phyloP scores from a whole-genome alignment of 2,888 invertebrate genomes.

The Tipula confusa region DNA sequence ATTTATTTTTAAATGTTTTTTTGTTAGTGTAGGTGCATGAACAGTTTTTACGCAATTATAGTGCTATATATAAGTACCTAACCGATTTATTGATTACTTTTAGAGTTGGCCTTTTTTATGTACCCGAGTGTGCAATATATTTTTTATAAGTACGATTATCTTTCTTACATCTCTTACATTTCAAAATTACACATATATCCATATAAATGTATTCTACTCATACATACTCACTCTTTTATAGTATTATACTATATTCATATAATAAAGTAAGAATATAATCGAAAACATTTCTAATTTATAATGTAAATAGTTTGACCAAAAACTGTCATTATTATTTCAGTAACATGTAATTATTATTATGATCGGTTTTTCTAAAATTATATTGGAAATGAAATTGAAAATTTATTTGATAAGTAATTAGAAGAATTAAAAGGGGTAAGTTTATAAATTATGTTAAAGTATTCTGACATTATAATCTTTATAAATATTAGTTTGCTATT shows the following conservation, averaged over 20 bases:
- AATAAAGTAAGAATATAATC: neutral
- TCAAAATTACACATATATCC: neutral
- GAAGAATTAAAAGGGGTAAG: no score
- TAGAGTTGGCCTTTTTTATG: no score
- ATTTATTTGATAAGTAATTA: no score
- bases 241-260: neutral
- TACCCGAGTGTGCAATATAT: no score
- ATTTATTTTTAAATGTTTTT: neutral
- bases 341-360: neutral
- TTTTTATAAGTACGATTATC: neutral
- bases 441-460: no score
- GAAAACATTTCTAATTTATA: neutral
- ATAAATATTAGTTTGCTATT: no score
- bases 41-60: no score
- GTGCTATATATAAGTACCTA: no score
- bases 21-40: no score
- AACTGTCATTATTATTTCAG: neutral
- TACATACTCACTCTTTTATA: neutral
- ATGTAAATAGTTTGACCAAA: neutral
- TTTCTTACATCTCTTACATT: neutral
- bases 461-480: no score
- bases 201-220: neutral
- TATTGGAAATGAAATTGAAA: no score
- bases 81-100: no score
- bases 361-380: neutral